These are phyloP conservation scores for Epizoanthus illoricatus DNA, from an alignment of 92 coral and sea anemone species.

Conservation along the genomic window DNA sequence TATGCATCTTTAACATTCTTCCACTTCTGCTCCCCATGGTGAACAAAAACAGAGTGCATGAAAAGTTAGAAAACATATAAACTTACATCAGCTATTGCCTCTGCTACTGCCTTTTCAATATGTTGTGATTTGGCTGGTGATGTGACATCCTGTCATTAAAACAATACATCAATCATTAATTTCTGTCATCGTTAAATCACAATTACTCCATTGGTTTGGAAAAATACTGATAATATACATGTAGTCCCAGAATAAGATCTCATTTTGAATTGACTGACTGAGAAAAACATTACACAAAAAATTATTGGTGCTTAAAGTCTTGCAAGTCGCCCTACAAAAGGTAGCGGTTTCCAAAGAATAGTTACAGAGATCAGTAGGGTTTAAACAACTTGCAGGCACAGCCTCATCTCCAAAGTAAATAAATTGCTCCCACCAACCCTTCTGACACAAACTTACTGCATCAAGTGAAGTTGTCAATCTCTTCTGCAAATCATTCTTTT, in stretches of 20 bases:
- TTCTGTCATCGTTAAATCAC: neutral
- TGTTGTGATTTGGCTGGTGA: conserved; percentile 64
- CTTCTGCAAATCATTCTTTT: conserved; percentile 48
- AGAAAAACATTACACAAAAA: no score
- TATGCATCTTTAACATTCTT: no score
- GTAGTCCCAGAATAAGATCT: no score
- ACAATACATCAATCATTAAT: neutral
- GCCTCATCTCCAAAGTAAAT: no score
- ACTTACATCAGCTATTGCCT: conserved; percentile 98
- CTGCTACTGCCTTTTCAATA: conserved; percentile 90
- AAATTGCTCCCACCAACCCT: neutral
- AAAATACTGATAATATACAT: no score
- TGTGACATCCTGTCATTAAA: conserved; percentile 6
- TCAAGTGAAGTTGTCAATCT: conserved; percentile 49
- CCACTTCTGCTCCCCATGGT: no score
- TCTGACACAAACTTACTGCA: conserved; percentile 40
- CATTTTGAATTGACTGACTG: no score
- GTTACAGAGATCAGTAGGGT: no score
- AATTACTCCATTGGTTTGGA: neutral
- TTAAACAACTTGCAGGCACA: no score
- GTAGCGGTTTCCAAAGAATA: no score
- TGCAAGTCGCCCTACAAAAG: no score
- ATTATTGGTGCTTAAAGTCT: no score
- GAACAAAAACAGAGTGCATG: neutral
- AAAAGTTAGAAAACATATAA: neutral